Conservation (phyloP, 2,113 vertebrate genomes). For the Gobio gobio region DNA sequence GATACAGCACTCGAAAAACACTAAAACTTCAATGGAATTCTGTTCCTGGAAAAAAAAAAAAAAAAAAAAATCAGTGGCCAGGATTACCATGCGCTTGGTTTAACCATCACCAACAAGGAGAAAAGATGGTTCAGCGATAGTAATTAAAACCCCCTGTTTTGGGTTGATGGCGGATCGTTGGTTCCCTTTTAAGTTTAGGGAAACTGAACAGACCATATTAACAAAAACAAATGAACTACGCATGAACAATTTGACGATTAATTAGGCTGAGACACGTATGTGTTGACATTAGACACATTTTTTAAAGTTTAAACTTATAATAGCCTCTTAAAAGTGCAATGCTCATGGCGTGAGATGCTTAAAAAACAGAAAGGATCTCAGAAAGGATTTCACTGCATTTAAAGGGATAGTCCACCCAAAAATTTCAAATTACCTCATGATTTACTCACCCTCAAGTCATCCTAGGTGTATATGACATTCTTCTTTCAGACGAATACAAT, state of each 20-base stretch:
- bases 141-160: neutral
- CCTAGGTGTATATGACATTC: too few relatives aligned
- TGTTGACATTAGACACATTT: neutral
- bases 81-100: neutral
- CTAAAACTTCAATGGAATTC: neutral
- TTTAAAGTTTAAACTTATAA: neutral
- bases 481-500: too few relatives aligned
- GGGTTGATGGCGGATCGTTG: neutral
- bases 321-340: neutral
- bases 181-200: neutral
- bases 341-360: neutral
- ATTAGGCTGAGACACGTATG: too few relatives aligned
- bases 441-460: too few relatives aligned
- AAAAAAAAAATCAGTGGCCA: neutral
- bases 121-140: neutral
- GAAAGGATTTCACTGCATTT: neutral
- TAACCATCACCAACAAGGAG: neutral
- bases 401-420: too few relatives aligned
- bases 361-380: neutral
- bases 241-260: too few relatives aligned
- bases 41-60: neutral
- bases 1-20: neutral
- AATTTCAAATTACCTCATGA: too few relatives aligned
- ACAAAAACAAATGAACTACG: neutral
- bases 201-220: neutral